Conservation (phyloP, 1,140 invertebrate species). For the Diabrotica virgifera region DNA sequence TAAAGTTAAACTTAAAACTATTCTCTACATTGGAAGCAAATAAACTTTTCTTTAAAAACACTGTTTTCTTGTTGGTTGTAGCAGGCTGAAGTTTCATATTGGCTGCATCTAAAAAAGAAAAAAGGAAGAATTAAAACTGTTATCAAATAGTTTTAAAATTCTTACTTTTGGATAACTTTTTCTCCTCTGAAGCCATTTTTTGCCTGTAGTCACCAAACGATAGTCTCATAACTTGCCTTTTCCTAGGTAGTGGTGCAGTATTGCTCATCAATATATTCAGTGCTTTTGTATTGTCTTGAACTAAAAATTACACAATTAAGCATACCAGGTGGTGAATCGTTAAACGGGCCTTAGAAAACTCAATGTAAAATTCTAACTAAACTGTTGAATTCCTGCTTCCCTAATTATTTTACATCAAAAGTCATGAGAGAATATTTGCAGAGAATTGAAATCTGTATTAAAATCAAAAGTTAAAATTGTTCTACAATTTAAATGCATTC, state of each 20-base stretch:
- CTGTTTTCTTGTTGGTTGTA: constrained; percentile 51
- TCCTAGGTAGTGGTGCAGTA: constrained; percentile 63
- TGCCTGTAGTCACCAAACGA: constrained; percentile 70
- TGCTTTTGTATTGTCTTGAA: constrained; percentile 59
- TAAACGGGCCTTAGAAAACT: no score
- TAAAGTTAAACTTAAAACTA: constrained; percentile 51
- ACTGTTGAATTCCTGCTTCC: no score
- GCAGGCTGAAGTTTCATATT: constrained; percentile 47
- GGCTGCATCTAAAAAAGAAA: constrained; percentile 36
- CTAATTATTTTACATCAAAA: no score
- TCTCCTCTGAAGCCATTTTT: constrained; percentile 72
- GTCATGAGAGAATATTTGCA: no score
- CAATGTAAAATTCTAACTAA: no score
- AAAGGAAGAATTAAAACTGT: constrained; percentile 19
- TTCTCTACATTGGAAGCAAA: constrained; percentile 38
- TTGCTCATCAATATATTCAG: constrained; percentile 65
- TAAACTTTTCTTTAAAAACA: constrained; percentile 56
- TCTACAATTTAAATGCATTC: no score
- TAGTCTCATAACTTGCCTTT: constrained; percentile 69
- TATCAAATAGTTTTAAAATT: constrained; percentile 16
- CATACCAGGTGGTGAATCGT: no score
- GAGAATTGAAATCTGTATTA: no score
- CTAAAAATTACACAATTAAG: no score
- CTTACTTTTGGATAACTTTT: constrained; percentile 55
- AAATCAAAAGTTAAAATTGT: no score